Evolutionary conservation across 37 sponge, comb jelly and placozoan genomes (phyloP), one percentile per base, ranked within the genome.

Genomic region (Cliona cf. orientalis): DNA sequence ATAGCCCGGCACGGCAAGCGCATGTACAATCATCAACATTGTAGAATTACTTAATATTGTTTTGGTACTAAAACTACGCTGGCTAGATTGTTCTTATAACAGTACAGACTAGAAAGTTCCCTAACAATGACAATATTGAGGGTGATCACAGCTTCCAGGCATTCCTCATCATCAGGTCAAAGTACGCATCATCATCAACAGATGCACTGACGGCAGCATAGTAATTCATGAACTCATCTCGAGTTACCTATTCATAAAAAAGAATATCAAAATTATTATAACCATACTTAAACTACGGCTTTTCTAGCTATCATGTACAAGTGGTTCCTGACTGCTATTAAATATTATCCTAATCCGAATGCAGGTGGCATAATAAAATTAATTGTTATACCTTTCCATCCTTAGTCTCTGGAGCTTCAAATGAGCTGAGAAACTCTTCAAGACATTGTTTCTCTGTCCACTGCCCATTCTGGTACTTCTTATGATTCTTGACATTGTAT

Each of bases 91-190:
- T n/a, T n/a, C n/a, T n/a, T n/a, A n/a, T n/a, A n/a, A n/a, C n/a
- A n/a, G n/a, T n/a, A n/a, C n/a, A n/a, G n/a, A n/a, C n/a, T n/a
- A n/a, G n/a, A n/a, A n/a, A n/a, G n/a, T n/a, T n/a, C n/a, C n/a
- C n/a, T n/a, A n/a, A n/a, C n/a, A n/a, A n/a, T n/a, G n/a, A n/a
- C n/a, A 92, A n/a, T n/a, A n/a, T n/a, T n/a, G n/a, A n/a, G n/a
- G n/a, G n/a, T n/a, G n/a, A n/a, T n/a, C n/a, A 96, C 32, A 97
- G 76, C 69, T 95, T 97, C 98, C 98, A 97, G 44, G 93, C 90
- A 49, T 89, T 90, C 28, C 98, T 77, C 98, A 97, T 97, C 98
- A 97, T 95, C 44, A 97, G 88, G 82, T 97, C 98, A 82, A 97
- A 97, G 89, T 97, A 97, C 0, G 91, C 89, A 84, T 97, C 95